Base-by-base conservation (phyloP, 1,140 invertebrate species). In the Bathynomus jamesi region DNA sequence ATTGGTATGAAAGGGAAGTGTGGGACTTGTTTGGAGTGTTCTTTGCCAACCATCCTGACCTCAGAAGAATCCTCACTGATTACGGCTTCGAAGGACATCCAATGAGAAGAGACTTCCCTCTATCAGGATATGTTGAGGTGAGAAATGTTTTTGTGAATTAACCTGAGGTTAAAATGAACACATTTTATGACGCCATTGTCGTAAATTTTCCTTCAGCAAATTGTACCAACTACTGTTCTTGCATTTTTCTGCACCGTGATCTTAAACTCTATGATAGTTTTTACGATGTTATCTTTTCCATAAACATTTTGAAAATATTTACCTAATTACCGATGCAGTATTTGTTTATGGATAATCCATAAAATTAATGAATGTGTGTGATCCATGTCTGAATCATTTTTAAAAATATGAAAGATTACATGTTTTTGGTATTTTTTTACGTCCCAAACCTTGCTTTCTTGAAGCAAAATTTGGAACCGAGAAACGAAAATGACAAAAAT, bases 61-160 rank as follows among this genome's bases (percentile, higher is more conserved):
- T 99, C 64, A 87, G 98, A 75, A 87, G 98, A 76, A 98, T 99
- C 81, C 85, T 99, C 3, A 99, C 98, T 46, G 98, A 99, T 84
- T 99, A 99, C 84, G 98, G 97, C 17, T 99, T 99, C 85, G 94
- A 99, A 84, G 98, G 98, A 8, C 96, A 99, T 87, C 98, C 98
- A 27, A 91, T 97, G 79, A 89, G 98, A 77, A 98, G 96, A 83
- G 98, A 99, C 83, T 99, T 99, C 80, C 98, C 98, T 13, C 86
- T 99, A 0, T 90, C 89, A 80, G 98, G 98, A 63, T 99, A 96
- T 85, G 89, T 94, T 32, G 97, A 99, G 86, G 92, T 98, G 82
- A 80, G 72, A 61, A 13, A 21, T 27, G n/a, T 24, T 11, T 25
- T 4, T n/a, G 17, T 17, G 7, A n/a, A 13, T 24, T 61, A 25